Evolutionary conservation across 2,888 invertebrate species (phyloP), one percentile per base, ranked within the genome.

Genomic region (Clunio marinus): DNA sequence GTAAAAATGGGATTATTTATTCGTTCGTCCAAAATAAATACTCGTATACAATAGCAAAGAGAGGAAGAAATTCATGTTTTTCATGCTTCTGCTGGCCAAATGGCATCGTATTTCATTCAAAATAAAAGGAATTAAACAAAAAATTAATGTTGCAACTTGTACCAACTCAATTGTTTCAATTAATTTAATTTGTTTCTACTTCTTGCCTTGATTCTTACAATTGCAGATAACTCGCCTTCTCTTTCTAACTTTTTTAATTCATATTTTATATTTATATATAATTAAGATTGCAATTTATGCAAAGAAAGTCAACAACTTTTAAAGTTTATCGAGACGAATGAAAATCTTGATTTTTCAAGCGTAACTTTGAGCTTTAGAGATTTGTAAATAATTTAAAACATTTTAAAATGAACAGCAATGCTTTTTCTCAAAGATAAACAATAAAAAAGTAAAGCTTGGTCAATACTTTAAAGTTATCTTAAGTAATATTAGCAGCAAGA

Each of bases 181-280:
- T 66, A 55, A 66, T 66, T 66, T 66, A 66, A 66, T 66, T 66
- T 55, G 66, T 55, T 66, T 66, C 46, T 46, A 63, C 57, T 22
- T 57, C 27, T 57, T 27, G 57, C 57, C n/a, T n/a, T n/a, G n/a
- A 51, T 7, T 13, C 51, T 17, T 32, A 13, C 41, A 15, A 15
- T n/a, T 41, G 41, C 4, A 4, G 32, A 32, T 32, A 32, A n/a
- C 32, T 8, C 32, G 32, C 8, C 32, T 4, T 32, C 32, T 32
- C 8, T 15, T 10, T 41, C 41, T 15, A n/a, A n/a, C n/a, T n/a
- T 15, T n/a, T 15, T 41, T 5, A 32, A 32, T 32, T 32, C 35
- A 32, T 32, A 32, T 32, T n/a, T n/a, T n/a, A n/a, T n/a, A n/a
- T n/a, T n/a, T n/a, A n/a, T n/a, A n/a, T n/a, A n/a, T n/a, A n/a